Conservation (phyloP, 2,888 invertebrate species). For the Linnaemya tessellans region DNA sequence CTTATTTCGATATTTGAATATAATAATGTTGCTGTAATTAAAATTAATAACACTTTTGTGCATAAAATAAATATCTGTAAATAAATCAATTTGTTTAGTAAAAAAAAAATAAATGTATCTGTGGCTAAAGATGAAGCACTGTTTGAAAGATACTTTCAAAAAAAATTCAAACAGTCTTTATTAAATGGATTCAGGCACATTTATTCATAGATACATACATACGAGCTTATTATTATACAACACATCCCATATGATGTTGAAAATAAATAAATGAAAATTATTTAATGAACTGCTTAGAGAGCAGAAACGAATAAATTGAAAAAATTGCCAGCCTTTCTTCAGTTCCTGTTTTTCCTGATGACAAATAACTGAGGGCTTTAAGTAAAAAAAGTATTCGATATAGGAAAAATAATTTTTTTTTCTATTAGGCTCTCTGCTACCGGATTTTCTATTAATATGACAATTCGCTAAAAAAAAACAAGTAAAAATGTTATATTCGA, state of each 20-base stretch:
- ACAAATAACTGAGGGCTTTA: too few relatives aligned
- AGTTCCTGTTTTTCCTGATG: too few relatives aligned
- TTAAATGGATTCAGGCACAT: not conserved
- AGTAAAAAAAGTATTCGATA: too few relatives aligned
- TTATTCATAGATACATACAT: conserved; percentile 1
- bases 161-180: not conserved
- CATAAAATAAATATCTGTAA: conserved; percentile 24
- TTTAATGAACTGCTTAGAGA: not conserved
- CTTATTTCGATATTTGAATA: not conserved
- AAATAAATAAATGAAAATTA: not conserved
- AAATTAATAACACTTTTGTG: conserved; percentile 4
- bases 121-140: not conserved
- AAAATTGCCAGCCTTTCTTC: not conserved
- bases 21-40: conserved; percentile 18
- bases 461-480: too few relatives aligned
- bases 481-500: too few relatives aligned
- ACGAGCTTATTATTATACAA: too few relatives aligned
- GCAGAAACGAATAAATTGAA: not conserved
- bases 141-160: conserved; percentile 5
- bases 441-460: too few relatives aligned
- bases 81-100: conserved; percentile 20
- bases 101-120: not conserved
- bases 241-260: not conserved
- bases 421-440: too few relatives aligned
- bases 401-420: too few relatives aligned